Evolutionary conservation across 30 jellyfish, hydroid and myxozoan genomes (phyloP).

Genomic region (Mastigias papua): DNA sequence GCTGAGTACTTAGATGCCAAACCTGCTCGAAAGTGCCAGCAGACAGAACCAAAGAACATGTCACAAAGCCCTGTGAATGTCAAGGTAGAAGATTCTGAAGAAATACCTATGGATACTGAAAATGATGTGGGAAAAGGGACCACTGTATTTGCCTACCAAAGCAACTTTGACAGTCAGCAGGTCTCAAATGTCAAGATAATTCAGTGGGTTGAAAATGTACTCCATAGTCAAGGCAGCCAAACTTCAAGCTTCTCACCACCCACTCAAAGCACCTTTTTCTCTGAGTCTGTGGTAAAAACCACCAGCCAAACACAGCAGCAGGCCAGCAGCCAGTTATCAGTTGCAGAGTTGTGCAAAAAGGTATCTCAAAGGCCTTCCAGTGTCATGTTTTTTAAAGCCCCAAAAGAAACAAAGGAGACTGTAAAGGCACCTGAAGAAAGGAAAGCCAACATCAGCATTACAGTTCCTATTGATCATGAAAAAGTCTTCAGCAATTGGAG

Average conservation of each 20-base stretch:
- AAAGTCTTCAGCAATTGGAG: slow-evolving; percentile 26
- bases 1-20: slow-evolving; percentile 53
- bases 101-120: not conserved
- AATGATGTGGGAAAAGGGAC: not conserved
- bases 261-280: not conserved
- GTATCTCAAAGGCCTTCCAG: not conserved
- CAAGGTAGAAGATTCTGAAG: not conserved
- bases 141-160: no score
- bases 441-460: not conserved
- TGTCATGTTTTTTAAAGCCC: not conserved
- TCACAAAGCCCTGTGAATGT: not conserved
- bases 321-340: not conserved
- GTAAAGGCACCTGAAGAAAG: not conserved
- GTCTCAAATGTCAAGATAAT: not conserved
- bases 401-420: not conserved
- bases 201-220: not conserved
- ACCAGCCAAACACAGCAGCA: not conserved
- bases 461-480: slow-evolving; percentile 4
- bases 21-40: not conserved
- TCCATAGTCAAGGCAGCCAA: not conserved
- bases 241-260: not conserved
- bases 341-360: slow-evolving; percentile 5
- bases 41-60: not conserved
- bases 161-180: not conserved
- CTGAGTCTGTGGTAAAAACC: not conserved